phyloP scores from a whole-genome alignment of 2,797 vertebrate genomes.

The Eulemur albifrons region DNA sequence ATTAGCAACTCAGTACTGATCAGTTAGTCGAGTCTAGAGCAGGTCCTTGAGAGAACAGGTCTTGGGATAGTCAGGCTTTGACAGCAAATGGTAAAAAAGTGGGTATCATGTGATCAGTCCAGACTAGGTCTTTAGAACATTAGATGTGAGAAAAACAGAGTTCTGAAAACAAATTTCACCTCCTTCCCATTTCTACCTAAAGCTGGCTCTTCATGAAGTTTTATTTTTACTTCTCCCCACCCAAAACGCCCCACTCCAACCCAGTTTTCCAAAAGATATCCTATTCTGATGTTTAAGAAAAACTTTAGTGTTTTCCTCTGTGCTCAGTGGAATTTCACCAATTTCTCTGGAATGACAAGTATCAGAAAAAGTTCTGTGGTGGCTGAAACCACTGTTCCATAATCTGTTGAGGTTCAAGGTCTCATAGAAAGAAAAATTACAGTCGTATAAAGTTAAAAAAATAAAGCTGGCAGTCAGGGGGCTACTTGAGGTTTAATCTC shows the following conservation, averaged over 20 bases:
- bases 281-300: conserved; percentile 45
- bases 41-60: background rate
- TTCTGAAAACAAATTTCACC: background rate
- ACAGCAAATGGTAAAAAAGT: background rate
- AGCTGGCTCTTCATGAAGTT: background rate
- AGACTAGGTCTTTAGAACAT: background rate
- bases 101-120: too few species aligned
- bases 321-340: conserved; percentile 65
- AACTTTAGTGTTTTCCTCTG: conserved; percentile 48
- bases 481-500: background rate
- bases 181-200: background rate
- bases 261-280: conserved; percentile 42
- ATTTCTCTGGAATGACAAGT: conserved; percentile 74
- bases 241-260: background rate
- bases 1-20: background rate
- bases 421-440: conserved; percentile 6
- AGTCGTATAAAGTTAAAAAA: conserved; percentile 25
- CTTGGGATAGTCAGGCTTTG: background rate
- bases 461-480: background rate
- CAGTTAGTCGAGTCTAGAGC: background rate
- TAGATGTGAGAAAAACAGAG: background rate
- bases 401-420: conserved; percentile 30
- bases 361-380: conserved; percentile 63
- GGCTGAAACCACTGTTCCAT: background rate
- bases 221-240: conserved; percentile 20